Evolutionary conservation across 2,797 vertebrate species (phyloP).

Genomic region (Siniperca undulata): DNA sequence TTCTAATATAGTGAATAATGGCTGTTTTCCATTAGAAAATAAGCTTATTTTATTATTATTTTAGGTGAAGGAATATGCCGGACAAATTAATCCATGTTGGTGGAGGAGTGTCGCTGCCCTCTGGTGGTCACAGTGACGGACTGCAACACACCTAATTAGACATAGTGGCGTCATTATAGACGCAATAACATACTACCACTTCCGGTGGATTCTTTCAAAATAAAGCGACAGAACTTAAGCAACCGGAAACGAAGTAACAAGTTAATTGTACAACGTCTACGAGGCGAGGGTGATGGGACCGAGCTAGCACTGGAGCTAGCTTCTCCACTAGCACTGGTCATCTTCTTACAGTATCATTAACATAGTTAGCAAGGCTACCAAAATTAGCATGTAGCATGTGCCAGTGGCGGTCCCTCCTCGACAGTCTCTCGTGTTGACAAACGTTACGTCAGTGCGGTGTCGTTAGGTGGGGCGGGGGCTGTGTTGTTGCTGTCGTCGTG

Average conservation of each 20-base stretch:
- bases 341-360: neutral
- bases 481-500: slow-evolving; percentile 14
- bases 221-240: neutral
- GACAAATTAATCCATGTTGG: neutral
- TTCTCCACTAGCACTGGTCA: neutral
- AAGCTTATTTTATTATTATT: neutral
- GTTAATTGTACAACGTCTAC: neutral
- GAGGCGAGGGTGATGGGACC: neutral
- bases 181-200: neutral
- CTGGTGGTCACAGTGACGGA: neutral
- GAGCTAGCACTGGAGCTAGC: neutral
- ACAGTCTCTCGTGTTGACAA: neutral
- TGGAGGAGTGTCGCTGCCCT: neutral
- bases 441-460: slow-evolving; percentile 32
- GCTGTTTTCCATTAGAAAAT: too few relatives aligned
- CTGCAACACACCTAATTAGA: neutral
- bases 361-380: neutral
- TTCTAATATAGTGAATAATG: too few relatives aligned
- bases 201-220: slow-evolving; percentile 5
- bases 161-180: neutral
- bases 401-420: neutral
- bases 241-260: neutral
- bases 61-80: too few relatives aligned
- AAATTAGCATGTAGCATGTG: neutral
- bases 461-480: slow-evolving; percentile 34